These are phyloP conservation scores for Philypnodon macrostomus DNA, from an alignment of 2,797 vertebrate genomes.

Conservation along the genomic window DNA sequence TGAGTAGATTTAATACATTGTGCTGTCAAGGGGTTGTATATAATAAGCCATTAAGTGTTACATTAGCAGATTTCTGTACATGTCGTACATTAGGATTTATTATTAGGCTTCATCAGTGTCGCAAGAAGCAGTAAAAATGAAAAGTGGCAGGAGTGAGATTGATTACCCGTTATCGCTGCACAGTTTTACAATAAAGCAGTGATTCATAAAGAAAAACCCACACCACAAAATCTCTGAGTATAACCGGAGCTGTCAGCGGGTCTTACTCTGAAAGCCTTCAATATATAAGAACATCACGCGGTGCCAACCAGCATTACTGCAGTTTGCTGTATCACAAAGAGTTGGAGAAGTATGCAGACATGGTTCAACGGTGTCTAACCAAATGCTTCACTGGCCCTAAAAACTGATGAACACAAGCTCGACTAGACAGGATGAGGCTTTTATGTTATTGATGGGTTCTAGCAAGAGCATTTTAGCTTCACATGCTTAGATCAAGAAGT, in stretches of 20 bases:
- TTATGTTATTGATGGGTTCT: slow-evolving; percentile 21
- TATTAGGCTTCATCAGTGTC: neutral
- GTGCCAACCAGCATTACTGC: slow-evolving; percentile 24
- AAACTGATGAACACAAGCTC: slow-evolving; percentile 32
- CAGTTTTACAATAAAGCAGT: slow-evolving; percentile 3
- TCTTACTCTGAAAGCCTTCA: slow-evolving; percentile 26
- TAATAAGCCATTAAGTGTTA: neutral
- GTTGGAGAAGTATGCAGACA: slow-evolving; percentile 33
- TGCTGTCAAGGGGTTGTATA: neutral
- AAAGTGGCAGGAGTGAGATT: neutral
- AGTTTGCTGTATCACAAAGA: slow-evolving; percentile 27
- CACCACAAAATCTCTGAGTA: slow-evolving; percentile 14
- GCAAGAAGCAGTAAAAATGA: neutral
- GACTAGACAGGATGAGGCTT: slow-evolving; percentile 19
- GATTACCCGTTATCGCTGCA: neutral
- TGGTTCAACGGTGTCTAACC: slow-evolving; percentile 38
- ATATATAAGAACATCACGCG: slow-evolving; percentile 35
- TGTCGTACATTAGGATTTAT: neutral
- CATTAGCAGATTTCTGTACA: neutral
- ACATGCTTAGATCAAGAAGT: slow-evolving; percentile 4
- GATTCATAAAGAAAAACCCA: slow-evolving; percentile 14
- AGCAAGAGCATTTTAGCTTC: slow-evolving; percentile 10
- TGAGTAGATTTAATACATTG: neutral
- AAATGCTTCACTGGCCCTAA: slow-evolving; percentile 33
- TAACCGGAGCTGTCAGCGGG: slow-evolving; percentile 22